phyloP scores from a whole-genome alignment of 2,797 vertebrate species.

The Loriculus beryllinus region DNA sequence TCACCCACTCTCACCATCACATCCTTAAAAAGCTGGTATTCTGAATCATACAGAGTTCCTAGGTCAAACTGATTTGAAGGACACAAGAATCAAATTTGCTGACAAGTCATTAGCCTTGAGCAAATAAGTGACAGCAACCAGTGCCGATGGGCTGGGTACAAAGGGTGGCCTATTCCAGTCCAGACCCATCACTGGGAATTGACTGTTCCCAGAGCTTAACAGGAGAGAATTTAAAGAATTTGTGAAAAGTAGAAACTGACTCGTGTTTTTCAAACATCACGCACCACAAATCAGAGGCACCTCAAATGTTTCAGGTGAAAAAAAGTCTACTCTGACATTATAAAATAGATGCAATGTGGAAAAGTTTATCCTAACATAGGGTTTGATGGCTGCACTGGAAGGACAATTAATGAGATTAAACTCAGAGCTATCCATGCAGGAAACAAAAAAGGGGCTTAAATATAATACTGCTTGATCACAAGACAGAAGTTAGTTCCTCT shows the following conservation, averaged over 20 bases:
- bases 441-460: background rate
- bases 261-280: background rate
- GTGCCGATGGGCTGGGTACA: background rate
- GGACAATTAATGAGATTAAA: background rate
- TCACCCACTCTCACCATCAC: background rate
- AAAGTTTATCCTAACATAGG: background rate
- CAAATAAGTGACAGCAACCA: background rate
- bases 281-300: background rate
- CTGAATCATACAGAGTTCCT: background rate
- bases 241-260: background rate
- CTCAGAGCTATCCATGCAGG: rapidly evolving
- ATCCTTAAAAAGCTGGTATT: background rate
- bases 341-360: background rate
- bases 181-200: background rate
- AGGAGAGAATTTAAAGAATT: background rate
- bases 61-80: background rate
- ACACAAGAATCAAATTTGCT: background rate
- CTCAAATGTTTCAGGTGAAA: background rate
- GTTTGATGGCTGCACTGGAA: background rate
- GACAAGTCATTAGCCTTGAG: background rate
- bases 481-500: background rate
- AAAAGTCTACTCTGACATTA: background rate
- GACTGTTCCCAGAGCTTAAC: background rate
- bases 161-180: background rate
- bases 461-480: background rate